phyloP scores from a whole-genome alignment of 2,113 vertebrate genomes.

The Tragelaphus imberbis region DNA sequence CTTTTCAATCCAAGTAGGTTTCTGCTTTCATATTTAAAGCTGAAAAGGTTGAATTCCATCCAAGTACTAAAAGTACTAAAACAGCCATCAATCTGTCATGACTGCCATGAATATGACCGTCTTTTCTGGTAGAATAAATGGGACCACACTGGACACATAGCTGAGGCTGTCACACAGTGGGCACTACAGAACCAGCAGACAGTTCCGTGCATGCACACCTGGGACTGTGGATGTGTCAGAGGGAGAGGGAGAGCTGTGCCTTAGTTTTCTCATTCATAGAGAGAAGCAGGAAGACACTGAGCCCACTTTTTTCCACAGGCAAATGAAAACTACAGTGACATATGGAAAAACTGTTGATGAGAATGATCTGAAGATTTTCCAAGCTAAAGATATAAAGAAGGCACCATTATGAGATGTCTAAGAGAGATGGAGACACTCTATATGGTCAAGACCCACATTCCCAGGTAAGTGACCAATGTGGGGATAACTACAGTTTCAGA shows the following conservation, averaged over 20 bases:
- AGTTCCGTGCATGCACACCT: neutral
- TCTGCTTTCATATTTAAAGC: constrained; percentile 65
- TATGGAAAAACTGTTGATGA: neutral
- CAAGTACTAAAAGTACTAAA: constrained; percentile 17
- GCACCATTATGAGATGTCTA: neutral
- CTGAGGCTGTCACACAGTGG: accelerated
- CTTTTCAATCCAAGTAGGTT: constrained; percentile 64
- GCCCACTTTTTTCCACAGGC: neutral
- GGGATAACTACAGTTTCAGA: neutral
- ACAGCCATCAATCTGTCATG: constrained; percentile 44
- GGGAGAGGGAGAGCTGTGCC: neutral
- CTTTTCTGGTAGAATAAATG: neutral
- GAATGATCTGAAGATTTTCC: neutral
- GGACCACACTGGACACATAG: neutral
- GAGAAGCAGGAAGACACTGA: neutral
- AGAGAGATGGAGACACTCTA: neutral
- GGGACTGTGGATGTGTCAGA: too few relatives aligned
- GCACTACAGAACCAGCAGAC: neutral
- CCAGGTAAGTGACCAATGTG: neutral
- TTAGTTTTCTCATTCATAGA: neutral
- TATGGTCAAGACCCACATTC: neutral
- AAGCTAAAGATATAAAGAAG: neutral
- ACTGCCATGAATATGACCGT: accelerated
- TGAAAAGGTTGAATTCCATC: constrained; percentile 18
- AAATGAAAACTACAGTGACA: neutral